A percentile compares a stretch with the other conserved stretches of the same genome.
phyloP scores from a whole-genome alignment of 2,888 invertebrate genomes.

The Sphinx pinastri region DNA sequence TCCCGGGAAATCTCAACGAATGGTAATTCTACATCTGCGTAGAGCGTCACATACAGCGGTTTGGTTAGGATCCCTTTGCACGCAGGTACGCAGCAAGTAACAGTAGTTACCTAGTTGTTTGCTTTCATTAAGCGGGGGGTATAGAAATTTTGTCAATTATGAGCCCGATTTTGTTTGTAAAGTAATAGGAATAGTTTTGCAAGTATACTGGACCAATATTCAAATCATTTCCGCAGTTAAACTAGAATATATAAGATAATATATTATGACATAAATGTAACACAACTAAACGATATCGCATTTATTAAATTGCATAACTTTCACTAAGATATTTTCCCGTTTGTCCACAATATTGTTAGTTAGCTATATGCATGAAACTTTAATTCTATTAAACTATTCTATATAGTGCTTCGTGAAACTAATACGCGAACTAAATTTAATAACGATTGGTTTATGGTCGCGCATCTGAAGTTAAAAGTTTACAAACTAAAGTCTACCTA shows the following conservation, averaged over 20 bases:
- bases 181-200: neutral
- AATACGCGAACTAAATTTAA: conserved; percentile 2
- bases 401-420: neutral
- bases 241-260: too few relatives aligned
- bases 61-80: conserved; percentile 34
- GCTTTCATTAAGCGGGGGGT: neutral
- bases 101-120: conserved; percentile 17
- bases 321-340: too few relatives aligned
- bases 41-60: conserved; percentile 46
- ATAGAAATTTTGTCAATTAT: conserved; percentile 1
- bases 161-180: conserved; percentile 1
- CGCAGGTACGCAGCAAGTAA: conserved; percentile 22
- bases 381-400: neutral
- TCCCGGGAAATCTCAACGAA: neutral
- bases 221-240: too few relatives aligned
- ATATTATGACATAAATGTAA: too few relatives aligned
- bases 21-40: conserved; percentile 26
- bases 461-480: neutral
- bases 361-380: neutral
- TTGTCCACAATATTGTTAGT: too few relatives aligned
- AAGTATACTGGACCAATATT: neutral
- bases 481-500: neutral
- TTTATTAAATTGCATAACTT: too few relatives aligned
- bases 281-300: too few relatives aligned
- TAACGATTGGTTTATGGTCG: neutral